Base-by-base conservation (phyloP, 2,888 invertebrate genomes). In the Sisyra terminalis region DNA sequence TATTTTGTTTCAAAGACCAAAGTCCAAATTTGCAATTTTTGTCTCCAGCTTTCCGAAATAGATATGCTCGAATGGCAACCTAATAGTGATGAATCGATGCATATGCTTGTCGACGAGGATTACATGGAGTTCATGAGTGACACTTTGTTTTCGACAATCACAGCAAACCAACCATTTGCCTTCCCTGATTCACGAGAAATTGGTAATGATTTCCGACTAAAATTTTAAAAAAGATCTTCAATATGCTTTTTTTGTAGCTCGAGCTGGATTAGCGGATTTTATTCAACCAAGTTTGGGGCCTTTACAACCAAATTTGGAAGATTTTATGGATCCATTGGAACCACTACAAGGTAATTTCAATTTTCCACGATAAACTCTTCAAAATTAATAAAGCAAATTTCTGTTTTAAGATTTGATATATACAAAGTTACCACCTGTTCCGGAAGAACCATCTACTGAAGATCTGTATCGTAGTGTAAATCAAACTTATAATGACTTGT, bases 211-310 rank as follows among this genome's bases (percentile, higher is more conserved):
- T 39, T n/a, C n/a, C n/a, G n/a, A n/a, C n/a, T n/a, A n/a, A n/a
- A n/a, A n/a, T n/a, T n/a, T n/a, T n/a, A n/a, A n/a, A n/a, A 38
- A 51, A 47, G 13, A 30, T 2, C 10, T 30, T 31, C n/a, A 31
- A 31, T 2, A 31, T 11, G 13, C 52, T 45, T 47, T 44, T 49
- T 51, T 69, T 65, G 31, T 62, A 86, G 87, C 85, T 40, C 76
- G 84, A 60, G 86, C 88, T 43, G 84, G 83, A 55, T 71, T 87
- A 57, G 90, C 94, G 39, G 94, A 98, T 66, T 90, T 97, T 58
- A 94, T 98, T 62, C 98, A 98, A 66, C 98, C 98, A 42, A 94
- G 94, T 58, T 75, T 98, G 56, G 86, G 93, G 32, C 93, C 96
- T 43, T 68, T 98, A 46, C 97, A 98, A 65, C 97, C 98, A 49